phyloP scores from a whole-genome alignment of 2,797 vertebrate genomes.

The Streptopelia turtur region DNA sequence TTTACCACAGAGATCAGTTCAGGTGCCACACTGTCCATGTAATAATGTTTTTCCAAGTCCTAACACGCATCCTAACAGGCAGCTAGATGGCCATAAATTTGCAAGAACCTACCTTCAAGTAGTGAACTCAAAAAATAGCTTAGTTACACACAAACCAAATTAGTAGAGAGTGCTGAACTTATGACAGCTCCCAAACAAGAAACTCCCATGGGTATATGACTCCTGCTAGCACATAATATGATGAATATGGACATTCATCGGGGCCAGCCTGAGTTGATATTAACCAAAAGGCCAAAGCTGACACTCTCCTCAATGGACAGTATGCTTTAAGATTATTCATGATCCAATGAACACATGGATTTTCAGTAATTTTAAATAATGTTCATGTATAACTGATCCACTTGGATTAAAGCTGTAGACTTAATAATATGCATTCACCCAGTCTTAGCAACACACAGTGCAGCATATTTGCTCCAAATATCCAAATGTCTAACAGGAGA shows the following conservation, averaged over 20 bases:
- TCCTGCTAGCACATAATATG: not conserved
- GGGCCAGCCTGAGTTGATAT: not conserved
- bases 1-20: not conserved
- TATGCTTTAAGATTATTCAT: not conserved
- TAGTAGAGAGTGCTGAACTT: not conserved
- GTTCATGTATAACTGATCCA: accelerated
- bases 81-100: not conserved
- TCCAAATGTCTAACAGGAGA: not conserved
- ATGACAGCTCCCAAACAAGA: not conserved
- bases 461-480: not conserved
- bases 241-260: not conserved
- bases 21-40: not conserved
- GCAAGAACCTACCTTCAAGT: not conserved
- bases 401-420: not conserved
- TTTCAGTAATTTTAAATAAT: not conserved
- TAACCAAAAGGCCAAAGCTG: not conserved
- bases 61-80: not conserved
- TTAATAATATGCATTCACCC: not conserved
- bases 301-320: not conserved
- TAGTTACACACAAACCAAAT: not conserved
- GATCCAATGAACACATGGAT: not conserved
- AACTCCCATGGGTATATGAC: not conserved
- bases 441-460: not conserved
- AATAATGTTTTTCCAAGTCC: not conserved
- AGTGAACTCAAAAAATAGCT: not conserved